Evolutionary conservation across 2,888 invertebrate genomes (phyloP), one percentile per base, ranked within the genome.

Genomic region (Sipunculus nudus): DNA sequence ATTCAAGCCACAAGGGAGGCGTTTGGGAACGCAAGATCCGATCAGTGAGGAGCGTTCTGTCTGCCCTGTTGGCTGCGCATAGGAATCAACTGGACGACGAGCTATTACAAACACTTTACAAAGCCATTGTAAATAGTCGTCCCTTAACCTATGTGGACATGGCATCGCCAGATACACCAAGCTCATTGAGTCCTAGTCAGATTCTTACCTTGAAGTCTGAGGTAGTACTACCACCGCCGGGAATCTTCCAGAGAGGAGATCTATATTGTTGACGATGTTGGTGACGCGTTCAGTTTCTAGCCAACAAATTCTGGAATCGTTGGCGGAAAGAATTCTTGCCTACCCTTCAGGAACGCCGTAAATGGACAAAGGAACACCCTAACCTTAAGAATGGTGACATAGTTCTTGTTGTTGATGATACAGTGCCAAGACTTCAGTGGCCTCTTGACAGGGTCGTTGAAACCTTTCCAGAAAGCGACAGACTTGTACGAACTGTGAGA

Each of bases 271-370:
- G 66, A 23, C 62, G 60, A 29, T 56, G 63, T 0, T 72, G 68
- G 71, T 5, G 66, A 21, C 61, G 68, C 2, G 56, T 59, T 2
- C 68, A 73, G 23, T 55, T 61, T 56, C 21, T 71, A 2, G 59
- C 60, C 19, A 64, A 72, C 40, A 55, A 63, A 21, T 68, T 73
- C 50, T 73, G 68, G 70, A 8, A 23, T 35, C 55, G 70, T 8
- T 72, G 72, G 69, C 38, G 53, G 25, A 46, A 16, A 28, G 72
- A 73, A 32, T 69, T 54, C 55, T 19, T 71, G 1, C 56, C 55
- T 21, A 61, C 40, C 29, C 32, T 69, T 3, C 63, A 65, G 41
- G 5, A 46, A 13, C 46, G 69, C 21, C 40, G 45, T 26, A 71
- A 71, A 25, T 68, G 71, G 68, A 32, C 38, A 0, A n/a, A 19